Conservation (phyloP, 2,113 vertebrate genomes). For the Anolis sagrei region DNA sequence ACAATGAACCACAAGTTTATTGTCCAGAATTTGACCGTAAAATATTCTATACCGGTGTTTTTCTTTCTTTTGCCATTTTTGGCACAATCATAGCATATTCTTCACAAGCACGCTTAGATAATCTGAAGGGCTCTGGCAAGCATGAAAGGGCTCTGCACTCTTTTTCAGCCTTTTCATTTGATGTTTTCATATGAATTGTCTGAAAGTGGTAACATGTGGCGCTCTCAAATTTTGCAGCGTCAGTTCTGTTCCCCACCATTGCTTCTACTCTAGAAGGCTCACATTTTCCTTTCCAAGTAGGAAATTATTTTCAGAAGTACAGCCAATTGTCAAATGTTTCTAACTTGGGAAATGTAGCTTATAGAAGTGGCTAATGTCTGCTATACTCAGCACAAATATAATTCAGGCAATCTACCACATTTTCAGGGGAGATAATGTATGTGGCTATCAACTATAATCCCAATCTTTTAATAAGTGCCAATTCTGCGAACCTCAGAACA, state of each 20-base stretch:
- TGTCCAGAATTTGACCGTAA: neutral
- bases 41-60: neutral
- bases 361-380: slow-evolving; percentile 33
- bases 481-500: slow-evolving; percentile 51
- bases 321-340: slow-evolving; percentile 41
- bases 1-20: neutral
- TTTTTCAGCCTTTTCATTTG: slow-evolving; percentile 30
- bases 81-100: slow-evolving; percentile 19
- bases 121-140: slow-evolving; percentile 30
- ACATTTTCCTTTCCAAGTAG: slow-evolving; percentile 41
- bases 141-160: slow-evolving; percentile 12
- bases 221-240: slow-evolving; percentile 39
- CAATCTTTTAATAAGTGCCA: slow-evolving; percentile 52
- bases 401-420: slow-evolving; percentile 51
- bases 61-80: neutral
- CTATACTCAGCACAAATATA: slow-evolving; percentile 51
- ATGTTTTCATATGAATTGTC: slow-evolving; percentile 53
- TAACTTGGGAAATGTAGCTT: slow-evolving; percentile 28
- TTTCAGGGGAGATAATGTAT: slow-evolving; percentile 50
- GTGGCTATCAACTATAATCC: slow-evolving; percentile 36
- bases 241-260: slow-evolving; percentile 26
- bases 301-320: slow-evolving; percentile 61
- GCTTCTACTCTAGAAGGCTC: slow-evolving; percentile 27
- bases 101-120: slow-evolving; percentile 12
- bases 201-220: slow-evolving; percentile 50